Percentiles rank a stretch among this genome's conserved stretches.
These are phyloP conservation scores for Nezara viridula DNA, from an alignment of 2,888 invertebrate species.

Conservation along the genomic window DNA sequence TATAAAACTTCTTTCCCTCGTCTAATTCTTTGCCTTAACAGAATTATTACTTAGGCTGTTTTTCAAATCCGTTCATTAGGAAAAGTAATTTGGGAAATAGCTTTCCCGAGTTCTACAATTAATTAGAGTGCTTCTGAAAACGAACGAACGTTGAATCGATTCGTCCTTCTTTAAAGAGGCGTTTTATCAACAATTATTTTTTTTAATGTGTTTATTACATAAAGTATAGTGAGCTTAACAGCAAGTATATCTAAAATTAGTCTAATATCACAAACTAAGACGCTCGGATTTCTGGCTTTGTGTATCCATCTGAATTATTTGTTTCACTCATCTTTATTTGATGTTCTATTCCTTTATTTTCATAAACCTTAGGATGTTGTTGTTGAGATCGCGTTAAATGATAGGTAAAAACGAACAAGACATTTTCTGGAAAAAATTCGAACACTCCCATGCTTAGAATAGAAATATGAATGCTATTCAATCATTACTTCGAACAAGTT, in stretches of 20 bases:
- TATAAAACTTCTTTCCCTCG: not conserved
- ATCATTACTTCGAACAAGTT: too few species aligned
- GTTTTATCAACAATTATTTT: not conserved
- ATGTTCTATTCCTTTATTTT: too few species aligned
- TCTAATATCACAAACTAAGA: too few species aligned
- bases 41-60: not conserved
- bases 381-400: too few species aligned
- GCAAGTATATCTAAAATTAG: not conserved
- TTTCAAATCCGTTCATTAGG: conserved; percentile 26
- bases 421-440: too few species aligned
- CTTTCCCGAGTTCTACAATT: not conserved
- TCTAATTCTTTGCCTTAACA: not conserved
- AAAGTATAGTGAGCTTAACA: not conserved
- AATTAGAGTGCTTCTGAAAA: conserved; percentile 3
- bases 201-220: not conserved
- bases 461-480: too few species aligned
- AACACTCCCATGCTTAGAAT: too few species aligned
- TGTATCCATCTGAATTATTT: too few species aligned
- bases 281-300: too few species aligned
- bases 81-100: conserved; percentile 3
- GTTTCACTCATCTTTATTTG: too few species aligned
- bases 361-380: too few species aligned
- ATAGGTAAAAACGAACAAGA: too few species aligned
- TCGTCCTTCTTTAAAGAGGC: not conserved
- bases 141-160: not conserved